These are phyloP conservation scores for Cremastinae sp. DNA, from an alignment of 2,888 invertebrate species.

Conservation along the genomic window DNA sequence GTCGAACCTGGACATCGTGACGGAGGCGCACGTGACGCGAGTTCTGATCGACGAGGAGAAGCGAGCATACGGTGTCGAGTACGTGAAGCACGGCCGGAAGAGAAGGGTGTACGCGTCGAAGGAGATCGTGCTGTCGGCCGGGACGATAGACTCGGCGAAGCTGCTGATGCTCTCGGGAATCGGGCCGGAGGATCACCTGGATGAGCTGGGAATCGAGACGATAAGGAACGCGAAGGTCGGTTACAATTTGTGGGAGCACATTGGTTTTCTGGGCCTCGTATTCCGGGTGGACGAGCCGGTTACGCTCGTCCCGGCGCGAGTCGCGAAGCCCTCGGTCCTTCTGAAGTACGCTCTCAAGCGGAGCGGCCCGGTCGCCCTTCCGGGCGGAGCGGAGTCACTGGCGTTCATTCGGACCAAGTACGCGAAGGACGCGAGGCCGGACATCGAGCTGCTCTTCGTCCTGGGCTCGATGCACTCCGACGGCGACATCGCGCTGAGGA, in stretches of 20 bases:
- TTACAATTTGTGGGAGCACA: constrained; percentile 86
- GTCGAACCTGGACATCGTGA: constrained; percentile 75
- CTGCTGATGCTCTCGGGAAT: constrained; percentile 86
- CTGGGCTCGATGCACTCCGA: constrained; percentile 81
- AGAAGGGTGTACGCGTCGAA: constrained; percentile 82
- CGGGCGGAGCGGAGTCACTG: constrained; percentile 80
- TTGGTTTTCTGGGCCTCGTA: constrained; percentile 86
- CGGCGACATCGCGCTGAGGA: constrained; percentile 77
- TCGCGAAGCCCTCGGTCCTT: constrained; percentile 71
- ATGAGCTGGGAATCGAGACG: constrained; percentile 83
- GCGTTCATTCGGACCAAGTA: constrained; percentile 80
- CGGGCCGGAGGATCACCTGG: constrained; percentile 84
- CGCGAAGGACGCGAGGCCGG: constrained; percentile 74
- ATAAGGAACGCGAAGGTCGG: constrained; percentile 86
- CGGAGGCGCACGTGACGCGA: constrained; percentile 72
- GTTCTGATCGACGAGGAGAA: constrained; percentile 73
- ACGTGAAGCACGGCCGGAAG: constrained; percentile 82
- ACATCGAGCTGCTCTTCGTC: constrained; percentile 81
- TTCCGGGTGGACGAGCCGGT: constrained; percentile 84
- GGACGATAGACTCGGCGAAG: constrained; percentile 91
- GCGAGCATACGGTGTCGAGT: constrained; percentile 75
- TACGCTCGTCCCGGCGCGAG: constrained; percentile 80
- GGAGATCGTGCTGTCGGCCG: constrained; percentile 85
- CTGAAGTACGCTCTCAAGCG: constrained; percentile 76
- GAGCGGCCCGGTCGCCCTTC: constrained; percentile 77